phyloP scores from a whole-genome alignment of 2,113 vertebrate genomes.

The Tyrannus savana region DNA sequence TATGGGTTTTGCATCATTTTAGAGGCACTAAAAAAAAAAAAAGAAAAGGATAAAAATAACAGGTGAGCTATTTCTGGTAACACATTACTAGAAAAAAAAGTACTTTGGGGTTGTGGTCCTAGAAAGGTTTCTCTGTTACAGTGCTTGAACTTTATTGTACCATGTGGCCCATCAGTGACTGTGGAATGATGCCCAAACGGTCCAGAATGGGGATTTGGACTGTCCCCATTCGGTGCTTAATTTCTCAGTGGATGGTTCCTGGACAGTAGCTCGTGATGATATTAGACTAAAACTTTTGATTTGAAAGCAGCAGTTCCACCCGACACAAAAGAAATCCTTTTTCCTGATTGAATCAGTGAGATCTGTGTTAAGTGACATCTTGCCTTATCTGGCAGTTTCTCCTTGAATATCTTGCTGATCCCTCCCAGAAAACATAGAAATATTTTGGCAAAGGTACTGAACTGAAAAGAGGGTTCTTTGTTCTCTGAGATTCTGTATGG shows the following conservation, averaged over 20 bases:
- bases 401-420: not conserved
- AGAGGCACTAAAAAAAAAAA: not conserved
- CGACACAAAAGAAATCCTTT: not conserved
- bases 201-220: not conserved
- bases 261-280: not conserved
- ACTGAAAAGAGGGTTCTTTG: constrained; percentile 43
- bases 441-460: constrained; percentile 21
- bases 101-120: not conserved
- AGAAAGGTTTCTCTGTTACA: not conserved
- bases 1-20: not conserved
- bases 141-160: not conserved
- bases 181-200: not conserved
- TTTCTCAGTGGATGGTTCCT: not conserved
- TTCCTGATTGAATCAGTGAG: not conserved
- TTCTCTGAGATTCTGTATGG: not conserved
- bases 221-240: not conserved
- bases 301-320: not conserved
- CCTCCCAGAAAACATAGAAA: constrained; percentile 28
- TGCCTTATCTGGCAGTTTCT: constrained; percentile 9
- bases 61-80: constrained; percentile 9
- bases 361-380: not conserved
- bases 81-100: not conserved
- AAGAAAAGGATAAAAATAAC: constrained; percentile 2
- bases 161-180: not conserved
- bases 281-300: not conserved